Percentiles rank a stretch among this genome's conserved stretches.
Conservation (phyloP, 2,888 invertebrate genomes). For the Rutpela maculata region DNA sequence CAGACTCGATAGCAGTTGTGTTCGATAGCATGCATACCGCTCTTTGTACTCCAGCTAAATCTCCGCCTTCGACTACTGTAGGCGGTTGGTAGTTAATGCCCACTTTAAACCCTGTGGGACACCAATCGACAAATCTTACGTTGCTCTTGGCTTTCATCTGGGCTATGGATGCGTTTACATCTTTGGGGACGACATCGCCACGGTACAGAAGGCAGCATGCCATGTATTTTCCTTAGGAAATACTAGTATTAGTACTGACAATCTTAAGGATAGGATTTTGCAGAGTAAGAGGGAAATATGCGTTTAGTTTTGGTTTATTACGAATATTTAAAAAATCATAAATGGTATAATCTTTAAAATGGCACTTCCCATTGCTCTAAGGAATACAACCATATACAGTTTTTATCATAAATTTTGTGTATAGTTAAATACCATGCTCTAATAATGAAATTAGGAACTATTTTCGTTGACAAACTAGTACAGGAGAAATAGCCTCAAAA, state of each 20-base stretch:
- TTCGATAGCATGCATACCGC: constrained; percentile 94
- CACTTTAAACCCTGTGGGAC: constrained; percentile 92
- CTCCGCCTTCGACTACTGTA: constrained; percentile 84
- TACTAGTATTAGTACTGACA: background rate
- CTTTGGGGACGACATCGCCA: constrained; percentile 93
- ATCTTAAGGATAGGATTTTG: too few species aligned
- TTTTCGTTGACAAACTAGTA: too few species aligned
- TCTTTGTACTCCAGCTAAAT: constrained; percentile 88
- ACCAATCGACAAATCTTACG: constrained; percentile 96
- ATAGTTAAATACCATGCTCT: too few species aligned
- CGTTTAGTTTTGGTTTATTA: too few species aligned
- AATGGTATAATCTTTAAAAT: too few species aligned
- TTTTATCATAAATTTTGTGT: too few species aligned
- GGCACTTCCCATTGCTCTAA: too few species aligned
- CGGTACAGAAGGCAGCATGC: constrained; percentile 90
- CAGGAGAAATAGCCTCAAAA: too few species aligned
- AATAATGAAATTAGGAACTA: too few species aligned
- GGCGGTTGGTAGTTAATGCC: constrained; percentile 81
- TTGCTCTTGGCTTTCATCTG: constrained; percentile 85
- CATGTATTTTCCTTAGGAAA: constrained; percentile 83
- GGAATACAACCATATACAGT: too few species aligned
- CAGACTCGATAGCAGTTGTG: constrained; percentile 93
- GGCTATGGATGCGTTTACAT: constrained; percentile 90
- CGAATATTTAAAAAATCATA: too few species aligned
- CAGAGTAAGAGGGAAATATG: too few species aligned